These are phyloP conservation scores for Vulpes lagopus DNA, from an alignment of 2,113 vertebrate species.

Conservation along the genomic window DNA sequence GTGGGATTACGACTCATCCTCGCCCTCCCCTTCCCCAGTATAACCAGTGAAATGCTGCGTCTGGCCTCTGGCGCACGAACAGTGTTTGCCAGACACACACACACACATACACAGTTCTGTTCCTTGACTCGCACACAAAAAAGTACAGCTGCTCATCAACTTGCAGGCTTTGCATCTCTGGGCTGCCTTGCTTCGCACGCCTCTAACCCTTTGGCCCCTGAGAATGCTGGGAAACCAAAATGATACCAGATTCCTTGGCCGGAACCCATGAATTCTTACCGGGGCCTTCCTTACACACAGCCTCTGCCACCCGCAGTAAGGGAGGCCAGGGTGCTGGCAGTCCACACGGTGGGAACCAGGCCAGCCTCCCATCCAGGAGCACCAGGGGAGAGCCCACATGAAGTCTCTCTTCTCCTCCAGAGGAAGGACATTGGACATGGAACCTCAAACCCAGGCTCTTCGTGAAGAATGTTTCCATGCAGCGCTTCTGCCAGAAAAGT, in stretches of 20 bases:
- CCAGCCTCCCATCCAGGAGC: background rate
- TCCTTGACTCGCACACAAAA: slow-evolving; percentile 40
- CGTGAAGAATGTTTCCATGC: background rate
- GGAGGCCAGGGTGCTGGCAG: background rate
- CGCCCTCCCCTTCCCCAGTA: background rate
- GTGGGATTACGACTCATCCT: background rate
- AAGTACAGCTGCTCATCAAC: background rate
- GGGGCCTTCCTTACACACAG: background rate
- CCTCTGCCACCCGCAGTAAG: background rate
- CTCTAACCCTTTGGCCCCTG: background rate
- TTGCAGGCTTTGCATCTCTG: background rate
- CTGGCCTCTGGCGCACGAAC: background rate
- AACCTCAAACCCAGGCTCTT: background rate
- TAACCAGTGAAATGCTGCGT: background rate
- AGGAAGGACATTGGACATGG: background rate
- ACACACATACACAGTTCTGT: background rate
- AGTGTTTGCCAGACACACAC: background rate
- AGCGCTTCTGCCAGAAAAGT: background rate
- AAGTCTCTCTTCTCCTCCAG: background rate
- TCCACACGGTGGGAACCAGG: background rate
- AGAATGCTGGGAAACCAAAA: background rate
- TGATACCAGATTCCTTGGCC: background rate
- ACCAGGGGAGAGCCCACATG: background rate
- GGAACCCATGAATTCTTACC: background rate
- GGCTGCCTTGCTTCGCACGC: background rate